Conservation (phyloP, 2,888 invertebrate genomes). For the Chirona hameri region DNA sequence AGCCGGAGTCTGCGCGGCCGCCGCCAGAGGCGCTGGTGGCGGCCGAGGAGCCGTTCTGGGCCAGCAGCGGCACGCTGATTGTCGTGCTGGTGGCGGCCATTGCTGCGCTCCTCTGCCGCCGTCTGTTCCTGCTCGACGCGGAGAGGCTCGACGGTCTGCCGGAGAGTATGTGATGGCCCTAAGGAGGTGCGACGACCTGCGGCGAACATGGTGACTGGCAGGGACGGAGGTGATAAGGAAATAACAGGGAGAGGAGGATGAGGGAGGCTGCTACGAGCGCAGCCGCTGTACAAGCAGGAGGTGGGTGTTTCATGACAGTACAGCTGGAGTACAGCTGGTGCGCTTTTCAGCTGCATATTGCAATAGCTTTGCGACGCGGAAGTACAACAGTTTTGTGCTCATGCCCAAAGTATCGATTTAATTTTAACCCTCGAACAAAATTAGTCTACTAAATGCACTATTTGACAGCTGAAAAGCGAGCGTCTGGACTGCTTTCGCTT, state of each 20-base stretch:
- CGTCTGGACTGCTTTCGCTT: too few relatives aligned
- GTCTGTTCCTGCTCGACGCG: constrained; percentile 28
- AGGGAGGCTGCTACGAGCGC: background rate
- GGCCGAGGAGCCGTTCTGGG: background rate
- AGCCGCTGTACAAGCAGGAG: background rate
- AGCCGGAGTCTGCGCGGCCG: background rate
- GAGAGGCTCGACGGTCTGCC: background rate
- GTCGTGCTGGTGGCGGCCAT: constrained; percentile 33
- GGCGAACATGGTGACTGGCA: background rate
- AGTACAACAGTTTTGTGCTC: too few relatives aligned
- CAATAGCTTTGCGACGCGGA: too few relatives aligned
- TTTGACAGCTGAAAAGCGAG: too few relatives aligned
- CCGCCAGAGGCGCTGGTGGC: background rate
- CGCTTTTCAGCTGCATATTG: too few relatives aligned
- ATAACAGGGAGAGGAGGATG: background rate
- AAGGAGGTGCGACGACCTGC: background rate
- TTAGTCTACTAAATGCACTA: too few relatives aligned
- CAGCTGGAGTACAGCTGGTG: too few relatives aligned
- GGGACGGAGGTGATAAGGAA: background rate
- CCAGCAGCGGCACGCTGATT: constrained; percentile 24
- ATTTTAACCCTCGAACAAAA: too few relatives aligned
- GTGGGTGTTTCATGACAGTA: too few relatives aligned
- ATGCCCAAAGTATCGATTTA: too few relatives aligned
- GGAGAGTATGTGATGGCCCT: background rate
- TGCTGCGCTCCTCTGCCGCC: constrained; percentile 31